These are phyloP conservation scores for Deilephila elpenor DNA, from an alignment of 2,888 invertebrate genomes.

Conservation along the genomic window DNA sequence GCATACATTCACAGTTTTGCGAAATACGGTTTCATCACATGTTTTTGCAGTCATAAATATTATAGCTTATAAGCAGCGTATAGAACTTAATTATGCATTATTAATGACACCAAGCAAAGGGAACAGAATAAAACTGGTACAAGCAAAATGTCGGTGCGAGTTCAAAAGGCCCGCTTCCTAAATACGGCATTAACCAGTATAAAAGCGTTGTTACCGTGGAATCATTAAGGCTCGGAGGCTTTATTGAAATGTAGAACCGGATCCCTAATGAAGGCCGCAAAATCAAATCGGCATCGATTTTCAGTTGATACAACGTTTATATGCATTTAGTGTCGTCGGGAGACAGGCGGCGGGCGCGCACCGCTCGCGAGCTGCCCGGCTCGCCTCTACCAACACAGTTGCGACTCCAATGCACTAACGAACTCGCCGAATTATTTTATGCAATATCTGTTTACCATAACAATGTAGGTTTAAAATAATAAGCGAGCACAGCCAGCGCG, in stretches of 20 bases:
- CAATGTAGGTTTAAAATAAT: constrained; percentile 2
- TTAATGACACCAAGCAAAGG: constrained; percentile 61
- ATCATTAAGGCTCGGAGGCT: constrained; percentile 77
- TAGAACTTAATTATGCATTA: constrained; percentile 65
- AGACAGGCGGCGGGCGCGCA: constrained; percentile 33
- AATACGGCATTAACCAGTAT: constrained; percentile 77
- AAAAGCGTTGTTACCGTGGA: constrained; percentile 76
- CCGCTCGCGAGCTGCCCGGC: not conserved
- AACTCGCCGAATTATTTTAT: constrained; percentile 23
- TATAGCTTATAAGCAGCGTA: constrained; percentile 55
- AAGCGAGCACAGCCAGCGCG: too few species aligned
- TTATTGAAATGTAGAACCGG: constrained; percentile 82
- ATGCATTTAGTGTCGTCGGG: constrained; percentile 68
- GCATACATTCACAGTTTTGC: not conserved
- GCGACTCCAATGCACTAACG: constrained; percentile 12
- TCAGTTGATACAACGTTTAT: constrained; percentile 74
- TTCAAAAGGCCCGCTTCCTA: constrained; percentile 80
- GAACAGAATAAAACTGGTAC: constrained; percentile 59
- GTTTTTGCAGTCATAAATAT: constrained; percentile 46
- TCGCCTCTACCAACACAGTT: constrained; percentile 5
- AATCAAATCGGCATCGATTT: constrained; percentile 81
- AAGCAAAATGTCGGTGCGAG: constrained; percentile 59
- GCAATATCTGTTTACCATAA: constrained; percentile 21
- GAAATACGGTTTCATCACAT: not conserved
- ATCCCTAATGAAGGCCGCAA: constrained; percentile 81